Evolutionary conservation across 2,797 vertebrate species (phyloP).

Genomic region (Phrynocephalus vlangalii): DNA sequence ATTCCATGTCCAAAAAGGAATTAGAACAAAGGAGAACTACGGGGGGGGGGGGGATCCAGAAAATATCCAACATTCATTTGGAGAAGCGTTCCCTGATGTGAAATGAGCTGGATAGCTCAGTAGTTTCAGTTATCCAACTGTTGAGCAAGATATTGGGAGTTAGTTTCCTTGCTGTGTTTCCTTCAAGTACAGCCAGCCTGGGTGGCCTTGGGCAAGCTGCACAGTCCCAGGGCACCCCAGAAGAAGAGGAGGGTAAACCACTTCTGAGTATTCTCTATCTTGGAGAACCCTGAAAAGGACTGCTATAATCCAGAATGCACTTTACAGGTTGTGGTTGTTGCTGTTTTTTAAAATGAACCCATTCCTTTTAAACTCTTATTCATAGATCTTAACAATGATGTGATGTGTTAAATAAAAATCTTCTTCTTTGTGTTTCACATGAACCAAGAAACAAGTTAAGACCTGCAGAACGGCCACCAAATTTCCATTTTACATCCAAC

Average conservation of each 20-base stretch:
- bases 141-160: too few species aligned
- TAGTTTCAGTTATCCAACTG: too few species aligned
- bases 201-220: too few species aligned
- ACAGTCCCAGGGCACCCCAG: too few species aligned
- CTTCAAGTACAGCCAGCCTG: too few species aligned
- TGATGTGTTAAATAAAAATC: not conserved
- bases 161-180: too few species aligned
- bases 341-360: not conserved
- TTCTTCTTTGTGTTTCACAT: not conserved
- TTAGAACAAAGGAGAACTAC: not conserved
- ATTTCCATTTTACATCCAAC: not conserved
- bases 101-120: too few species aligned
- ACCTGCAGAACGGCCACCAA: not conserved
- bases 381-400: not conserved
- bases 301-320: too few species aligned
- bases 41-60: not conserved
- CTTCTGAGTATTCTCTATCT: too few species aligned
- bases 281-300: too few species aligned
- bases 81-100: not conserved
- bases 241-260: too few species aligned
- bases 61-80: not conserved
- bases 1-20: not conserved
- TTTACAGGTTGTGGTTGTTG: too few species aligned
- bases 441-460: not conserved
- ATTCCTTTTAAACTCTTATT: not conserved